These are phyloP conservation scores for Arvicola amphibius DNA, from an alignment of 2,797 vertebrate species.

Conservation along the genomic window DNA sequence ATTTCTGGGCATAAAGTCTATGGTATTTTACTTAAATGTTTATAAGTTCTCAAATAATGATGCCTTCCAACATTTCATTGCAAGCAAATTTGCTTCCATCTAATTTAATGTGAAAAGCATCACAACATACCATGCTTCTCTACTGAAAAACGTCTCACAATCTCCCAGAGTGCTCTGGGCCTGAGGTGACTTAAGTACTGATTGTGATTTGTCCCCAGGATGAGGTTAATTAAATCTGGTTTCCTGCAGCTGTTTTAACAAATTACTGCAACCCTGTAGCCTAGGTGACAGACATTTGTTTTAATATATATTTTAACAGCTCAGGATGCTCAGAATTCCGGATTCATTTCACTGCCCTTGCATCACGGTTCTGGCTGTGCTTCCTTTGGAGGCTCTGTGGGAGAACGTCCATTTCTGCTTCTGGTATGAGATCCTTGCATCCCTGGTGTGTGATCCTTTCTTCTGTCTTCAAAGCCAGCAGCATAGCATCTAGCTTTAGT, in stretches of 20 bases:
- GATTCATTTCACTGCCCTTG: neutral
- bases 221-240: constrained; percentile 39
- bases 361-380: neutral
- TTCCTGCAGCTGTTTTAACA: constrained; percentile 10
- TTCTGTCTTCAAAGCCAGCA: neutral
- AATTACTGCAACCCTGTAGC: neutral
- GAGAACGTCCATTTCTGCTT: neutral
- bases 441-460: neutral
- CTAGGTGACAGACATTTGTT: neutral
- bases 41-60: constrained; percentile 39
- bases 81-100: neutral
- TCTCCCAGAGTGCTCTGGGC: neutral
- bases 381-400: neutral
- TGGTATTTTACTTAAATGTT: constrained; percentile 31
- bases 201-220: constrained; percentile 45
- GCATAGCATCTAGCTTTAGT: neutral
- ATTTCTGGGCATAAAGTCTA: constrained; percentile 30
- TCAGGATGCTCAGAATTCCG: neutral
- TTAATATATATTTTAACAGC: neutral
- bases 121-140: neutral
- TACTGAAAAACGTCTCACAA: neutral
- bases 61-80: neutral
- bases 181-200: neutral
- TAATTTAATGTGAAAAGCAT: neutral
- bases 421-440: neutral